Evolutionary conservation across 2,888 invertebrate species (phyloP).

Genomic region (Emesis furor): DNA sequence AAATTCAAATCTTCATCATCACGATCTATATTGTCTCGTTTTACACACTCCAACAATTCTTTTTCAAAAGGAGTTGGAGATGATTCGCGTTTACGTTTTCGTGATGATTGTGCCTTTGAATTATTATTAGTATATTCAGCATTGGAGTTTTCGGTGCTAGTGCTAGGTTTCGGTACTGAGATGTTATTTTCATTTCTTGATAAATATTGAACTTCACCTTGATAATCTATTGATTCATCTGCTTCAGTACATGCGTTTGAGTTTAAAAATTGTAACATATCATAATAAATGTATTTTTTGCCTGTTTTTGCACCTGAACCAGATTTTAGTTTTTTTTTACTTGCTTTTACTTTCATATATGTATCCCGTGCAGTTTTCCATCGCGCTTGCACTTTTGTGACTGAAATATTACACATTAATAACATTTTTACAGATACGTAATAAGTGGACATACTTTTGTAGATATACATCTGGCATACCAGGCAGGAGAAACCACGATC

Average conservation of each 20-base stretch:
- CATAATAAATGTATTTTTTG: constrained; percentile 66
- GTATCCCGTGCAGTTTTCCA: constrained; percentile 68
- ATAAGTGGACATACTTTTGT: not conserved
- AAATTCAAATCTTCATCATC: constrained; percentile 67
- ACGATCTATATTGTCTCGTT: constrained; percentile 41
- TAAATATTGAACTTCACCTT: no score
- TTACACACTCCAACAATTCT: no score
- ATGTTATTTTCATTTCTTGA: no score
- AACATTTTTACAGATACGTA: not conserved
- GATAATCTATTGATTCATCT: no score
- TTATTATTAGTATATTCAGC: no score
- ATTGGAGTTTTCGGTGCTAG: no score
- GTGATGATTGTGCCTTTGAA: no score
- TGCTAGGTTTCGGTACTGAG: no score
- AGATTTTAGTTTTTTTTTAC: constrained; percentile 70
- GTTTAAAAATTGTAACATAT: not conserved
- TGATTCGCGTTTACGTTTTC: no score
- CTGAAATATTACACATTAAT: constrained; percentile 26
- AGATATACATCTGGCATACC: constrained; percentile 42
- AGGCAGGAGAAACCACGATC: constrained; percentile 72
- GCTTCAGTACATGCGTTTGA: no score
- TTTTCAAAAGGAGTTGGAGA: no score
- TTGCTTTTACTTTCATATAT: constrained; percentile 1
- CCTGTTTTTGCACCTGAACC: constrained; percentile 64
- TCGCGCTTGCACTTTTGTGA: constrained; percentile 57